phyloP scores from a whole-genome alignment of 1,140 invertebrate genomes.

The Drosophila kikkawai region DNA sequence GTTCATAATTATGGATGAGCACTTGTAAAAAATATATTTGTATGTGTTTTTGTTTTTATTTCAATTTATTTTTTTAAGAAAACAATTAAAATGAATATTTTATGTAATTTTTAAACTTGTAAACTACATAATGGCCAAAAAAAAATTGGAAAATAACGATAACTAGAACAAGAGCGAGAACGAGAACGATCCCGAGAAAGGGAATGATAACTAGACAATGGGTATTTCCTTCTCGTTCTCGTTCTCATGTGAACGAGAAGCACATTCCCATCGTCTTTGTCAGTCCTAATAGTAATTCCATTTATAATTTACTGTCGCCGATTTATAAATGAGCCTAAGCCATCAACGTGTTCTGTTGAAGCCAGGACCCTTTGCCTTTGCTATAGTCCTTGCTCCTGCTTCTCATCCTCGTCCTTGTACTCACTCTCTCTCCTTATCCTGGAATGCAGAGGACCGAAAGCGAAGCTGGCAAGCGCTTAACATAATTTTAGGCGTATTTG shows the following conservation, averaged over 20 bases:
- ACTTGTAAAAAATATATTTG: background rate
- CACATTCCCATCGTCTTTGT: background rate
- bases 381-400: background rate
- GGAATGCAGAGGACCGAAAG: constrained; percentile 4
- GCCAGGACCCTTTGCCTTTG: constrained; percentile 33
- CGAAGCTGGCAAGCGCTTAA: constrained; percentile 55
- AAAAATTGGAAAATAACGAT: background rate
- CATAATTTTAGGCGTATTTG: constrained; percentile 75
- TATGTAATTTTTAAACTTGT: background rate
- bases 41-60: background rate
- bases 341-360: constrained; percentile 53
- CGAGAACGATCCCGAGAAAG: background rate
- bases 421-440: background rate
- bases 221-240: too few species aligned
- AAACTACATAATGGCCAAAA: too few species aligned
- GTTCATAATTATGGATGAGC: background rate
- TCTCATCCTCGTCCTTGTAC: background rate
- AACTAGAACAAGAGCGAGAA: background rate
- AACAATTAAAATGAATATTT: background rate
- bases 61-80: background rate
- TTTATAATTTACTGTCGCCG: constrained; percentile 79
- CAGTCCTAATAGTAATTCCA: constrained; percentile 63
- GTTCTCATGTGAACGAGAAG: background rate
- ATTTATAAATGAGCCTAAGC: constrained; percentile 79
- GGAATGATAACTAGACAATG: background rate